Base-by-base conservation (phyloP, 2,113 vertebrate species). In the Nanger granti region DNA sequence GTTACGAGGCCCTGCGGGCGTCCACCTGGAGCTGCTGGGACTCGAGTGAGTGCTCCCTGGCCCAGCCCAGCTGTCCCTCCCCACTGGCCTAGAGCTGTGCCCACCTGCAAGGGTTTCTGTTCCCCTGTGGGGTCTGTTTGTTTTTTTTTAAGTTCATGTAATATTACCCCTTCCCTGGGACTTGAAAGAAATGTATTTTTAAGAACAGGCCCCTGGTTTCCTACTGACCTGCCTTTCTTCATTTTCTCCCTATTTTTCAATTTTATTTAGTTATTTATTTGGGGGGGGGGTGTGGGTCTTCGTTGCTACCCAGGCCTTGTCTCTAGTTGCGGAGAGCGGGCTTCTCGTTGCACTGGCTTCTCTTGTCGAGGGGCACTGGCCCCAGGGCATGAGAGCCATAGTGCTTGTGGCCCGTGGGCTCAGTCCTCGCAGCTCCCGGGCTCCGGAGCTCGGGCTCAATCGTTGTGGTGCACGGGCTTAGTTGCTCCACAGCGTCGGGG, bases 1-100 rank as follows among this genome's bases (percentile, higher is more conserved):
- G 24, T 15, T 41, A 0, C 0, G 0, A 85, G 52, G 47, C 87
- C 14, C 41, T 34, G 2, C n/a, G 1, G 29, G 49, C 12, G 4
- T 15, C 34, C 82, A 0, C 34, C 0, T 1, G 2, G 10, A 2
- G 9, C 20, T 7, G 15, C 57, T 14, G 1, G 2, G 11, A 8
- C n/a, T 49, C 17, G 2, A 22, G 55, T 11, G 37, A 52, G 79
- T 10, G 6, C 62, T 34, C 28, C 69, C 49, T 18, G 52, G 44
- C 37, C 0, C 0, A 2, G 66, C 22, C 10, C 1, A 4, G 2
- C 37, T 24, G 31, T 24, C 24, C 15, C 7, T 10, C 41, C 66
- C 8, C 29, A 7, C 41, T 17, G 49, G 52, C 89, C 73, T 24
- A 29, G 26, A 10, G n/a, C 28, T 47, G 44, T 79, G 20, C 52